Percentiles rank a stretch among this genome's conserved stretches.
Evolutionary conservation across 2,113 vertebrate genomes (phyloP).

Genomic region (Tretioscincus oriximinensis): DNA sequence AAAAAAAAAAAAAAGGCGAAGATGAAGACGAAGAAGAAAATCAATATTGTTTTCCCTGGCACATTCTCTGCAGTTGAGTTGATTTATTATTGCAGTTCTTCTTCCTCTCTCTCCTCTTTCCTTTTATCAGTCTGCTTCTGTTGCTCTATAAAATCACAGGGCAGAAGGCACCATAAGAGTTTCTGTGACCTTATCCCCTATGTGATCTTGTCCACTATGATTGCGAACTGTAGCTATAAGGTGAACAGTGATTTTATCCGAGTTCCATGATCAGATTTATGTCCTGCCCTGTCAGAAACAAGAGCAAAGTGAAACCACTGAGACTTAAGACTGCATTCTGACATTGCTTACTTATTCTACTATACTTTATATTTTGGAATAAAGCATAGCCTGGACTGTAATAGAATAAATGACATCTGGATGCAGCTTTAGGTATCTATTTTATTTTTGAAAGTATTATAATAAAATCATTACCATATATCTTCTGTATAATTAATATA

Average conservation of each 20-base stretch:
- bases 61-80: conserved; percentile 70
- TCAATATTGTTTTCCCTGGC: conserved; percentile 71
- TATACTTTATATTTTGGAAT: too few species aligned
- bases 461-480: too few species aligned
- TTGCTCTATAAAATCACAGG: conserved; percentile 67
- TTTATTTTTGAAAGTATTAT: too few species aligned
- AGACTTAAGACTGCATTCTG: background rate
- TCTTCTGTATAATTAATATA: too few species aligned
- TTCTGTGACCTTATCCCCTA: conserved; percentile 61
- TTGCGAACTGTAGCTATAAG: conserved; percentile 53
- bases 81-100: conserved; percentile 66
- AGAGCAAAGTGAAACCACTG: conserved; percentile 37
- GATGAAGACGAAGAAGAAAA: conserved; percentile 65
- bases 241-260: conserved; percentile 54
- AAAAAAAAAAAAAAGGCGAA: conserved; percentile 38
- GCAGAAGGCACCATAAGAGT: conserved; percentile 56
- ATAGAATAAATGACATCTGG: too few species aligned
- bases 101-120: conserved; percentile 39
- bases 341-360: too few species aligned
- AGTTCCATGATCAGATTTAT: conserved; percentile 51
- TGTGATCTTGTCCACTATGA: conserved; percentile 65
- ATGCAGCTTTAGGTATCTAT: too few species aligned
- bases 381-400: too few species aligned
- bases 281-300: conserved; percentile 45
- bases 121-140: conserved; percentile 63